Conservation (phyloP, 2,888 invertebrate genomes). For the Alloscopus bannaensis region DNA sequence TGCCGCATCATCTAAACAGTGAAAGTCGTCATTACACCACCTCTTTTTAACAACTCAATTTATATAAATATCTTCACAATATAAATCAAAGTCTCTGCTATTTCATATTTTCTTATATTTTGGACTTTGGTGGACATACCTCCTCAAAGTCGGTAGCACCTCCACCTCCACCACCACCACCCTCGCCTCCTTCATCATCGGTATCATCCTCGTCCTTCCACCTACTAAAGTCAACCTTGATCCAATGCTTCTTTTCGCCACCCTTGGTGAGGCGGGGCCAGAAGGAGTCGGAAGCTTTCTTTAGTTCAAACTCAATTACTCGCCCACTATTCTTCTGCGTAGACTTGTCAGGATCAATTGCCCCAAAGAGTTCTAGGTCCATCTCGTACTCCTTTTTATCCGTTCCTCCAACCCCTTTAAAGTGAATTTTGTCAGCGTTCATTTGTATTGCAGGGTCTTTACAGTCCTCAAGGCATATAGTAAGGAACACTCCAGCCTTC, state of each 20-base stretch:
- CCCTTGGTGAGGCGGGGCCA: constrained; percentile 81
- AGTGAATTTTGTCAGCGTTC: constrained; percentile 81
- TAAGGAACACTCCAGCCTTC: constrained; percentile 87
- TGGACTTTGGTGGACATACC: too few relatives aligned
- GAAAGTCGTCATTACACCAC: too few relatives aligned
- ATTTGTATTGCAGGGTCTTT: constrained; percentile 88
- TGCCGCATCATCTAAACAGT: constrained; percentile 81
- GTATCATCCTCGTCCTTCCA: constrained; percentile 98
- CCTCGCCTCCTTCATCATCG: constrained; percentile 82
- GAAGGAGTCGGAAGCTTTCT: constrained; percentile 83
- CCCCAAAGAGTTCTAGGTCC: constrained; percentile 88
- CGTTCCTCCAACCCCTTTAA: constrained; percentile 90
- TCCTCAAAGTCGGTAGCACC: constrained; percentile 75
- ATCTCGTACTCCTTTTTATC: constrained; percentile 92
- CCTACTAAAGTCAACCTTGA: constrained; percentile 96
- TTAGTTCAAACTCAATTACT: constrained; percentile 78
- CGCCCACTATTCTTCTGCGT: constrained; percentile 77
- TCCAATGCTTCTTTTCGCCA: constrained; percentile 58
- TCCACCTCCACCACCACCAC: constrained; percentile 74
- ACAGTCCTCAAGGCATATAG: constrained; percentile 92
- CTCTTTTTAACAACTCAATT: too few relatives aligned
- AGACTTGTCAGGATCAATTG: constrained; percentile 86
- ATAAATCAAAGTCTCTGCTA: too few relatives aligned
- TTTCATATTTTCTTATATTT: too few relatives aligned
- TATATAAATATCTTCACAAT: too few relatives aligned